Percentiles rank a stretch among this genome's conserved stretches.
Evolutionary conservation across 1,140 invertebrate species (phyloP).

Genomic region (Neodiprion virginianus): DNA sequence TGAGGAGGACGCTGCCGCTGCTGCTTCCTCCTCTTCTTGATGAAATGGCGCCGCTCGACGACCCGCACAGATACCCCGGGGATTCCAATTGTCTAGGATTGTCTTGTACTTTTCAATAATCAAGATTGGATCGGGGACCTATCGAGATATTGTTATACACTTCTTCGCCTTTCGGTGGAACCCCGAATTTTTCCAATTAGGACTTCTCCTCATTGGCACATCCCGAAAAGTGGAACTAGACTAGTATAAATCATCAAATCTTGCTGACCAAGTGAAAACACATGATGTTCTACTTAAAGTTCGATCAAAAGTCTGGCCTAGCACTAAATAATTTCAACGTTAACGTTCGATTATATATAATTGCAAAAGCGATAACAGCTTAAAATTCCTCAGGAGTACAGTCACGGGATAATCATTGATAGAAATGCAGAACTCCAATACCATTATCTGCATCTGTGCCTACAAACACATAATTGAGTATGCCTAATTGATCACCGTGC

Average conservation of each 20-base stretch:
- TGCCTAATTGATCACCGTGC: no score
- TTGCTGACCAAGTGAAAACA: constrained; percentile 17
- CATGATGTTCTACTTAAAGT: neutral
- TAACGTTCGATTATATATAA: no score
- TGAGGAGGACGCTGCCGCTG: neutral
- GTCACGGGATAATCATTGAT: no score
- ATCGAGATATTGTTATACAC: constrained; percentile 28
- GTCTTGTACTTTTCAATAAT: constrained; percentile 40
- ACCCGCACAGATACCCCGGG: constrained; percentile 21
- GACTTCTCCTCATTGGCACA: neutral
- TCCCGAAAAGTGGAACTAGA: neutral
- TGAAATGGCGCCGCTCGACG: constrained; percentile 39
- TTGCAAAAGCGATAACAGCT: no score
- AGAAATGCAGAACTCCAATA: no score
- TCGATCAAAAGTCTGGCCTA: neutral
- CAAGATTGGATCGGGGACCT: constrained; percentile 40
- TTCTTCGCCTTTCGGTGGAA: neutral
- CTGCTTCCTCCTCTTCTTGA: constrained; percentile 28
- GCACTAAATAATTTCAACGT: no score
- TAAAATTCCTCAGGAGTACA: no score
- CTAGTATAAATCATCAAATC: neutral
- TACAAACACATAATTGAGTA: no score
- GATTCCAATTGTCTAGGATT: constrained; percentile 42
- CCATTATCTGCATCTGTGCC: no score
- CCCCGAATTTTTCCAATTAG: neutral